Conservation (phyloP, 2,113 vertebrate species). For the Glaucidium brasilianum region DNA sequence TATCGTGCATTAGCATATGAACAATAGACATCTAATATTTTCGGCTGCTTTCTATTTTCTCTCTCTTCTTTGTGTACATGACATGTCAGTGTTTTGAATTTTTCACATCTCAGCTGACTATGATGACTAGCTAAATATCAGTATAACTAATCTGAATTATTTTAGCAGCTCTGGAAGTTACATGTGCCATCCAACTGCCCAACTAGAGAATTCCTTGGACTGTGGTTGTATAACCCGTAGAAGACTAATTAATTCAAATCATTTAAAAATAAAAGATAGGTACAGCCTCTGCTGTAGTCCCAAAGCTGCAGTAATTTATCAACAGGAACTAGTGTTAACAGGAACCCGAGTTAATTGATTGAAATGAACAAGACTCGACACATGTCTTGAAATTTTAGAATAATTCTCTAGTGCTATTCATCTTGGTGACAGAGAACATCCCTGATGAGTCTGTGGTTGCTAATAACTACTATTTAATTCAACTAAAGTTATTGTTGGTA, state of each 20-base stretch:
- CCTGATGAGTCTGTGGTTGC: not conserved
- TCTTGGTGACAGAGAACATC: not conserved
- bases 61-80: not conserved
- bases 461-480: conserved; percentile 23
- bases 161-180: not conserved
- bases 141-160: not conserved
- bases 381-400: not conserved
- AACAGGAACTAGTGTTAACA: not conserved
- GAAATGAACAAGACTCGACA: not conserved
- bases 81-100: not conserved
- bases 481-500: not conserved
- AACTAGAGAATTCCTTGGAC: not conserved
- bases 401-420: not conserved
- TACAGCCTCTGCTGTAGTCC: not conserved
- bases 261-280: not conserved
- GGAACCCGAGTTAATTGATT: not conserved
- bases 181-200: not conserved
- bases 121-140: not conserved
- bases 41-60: not conserved
- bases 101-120: not conserved
- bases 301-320: not conserved
- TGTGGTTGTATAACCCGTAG: not conserved
- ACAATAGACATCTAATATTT: conserved; percentile 18
- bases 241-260: not conserved
- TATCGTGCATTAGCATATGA: not conserved